Evolutionary conservation across 2,113 vertebrate genomes (phyloP).

Genomic region (Nycticorax nycticorax): DNA sequence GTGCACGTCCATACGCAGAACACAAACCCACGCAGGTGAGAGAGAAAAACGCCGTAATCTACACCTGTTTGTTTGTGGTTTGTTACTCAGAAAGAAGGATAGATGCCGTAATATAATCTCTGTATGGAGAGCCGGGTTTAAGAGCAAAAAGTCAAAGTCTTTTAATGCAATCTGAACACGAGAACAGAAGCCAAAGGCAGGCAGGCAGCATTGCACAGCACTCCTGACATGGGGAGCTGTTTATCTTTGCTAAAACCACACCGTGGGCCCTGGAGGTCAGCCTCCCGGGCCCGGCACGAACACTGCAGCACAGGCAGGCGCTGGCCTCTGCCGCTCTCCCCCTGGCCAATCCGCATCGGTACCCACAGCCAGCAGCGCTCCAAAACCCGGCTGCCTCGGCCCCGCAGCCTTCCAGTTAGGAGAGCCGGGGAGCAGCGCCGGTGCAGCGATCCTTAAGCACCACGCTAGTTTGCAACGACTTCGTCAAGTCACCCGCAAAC

Average conservation of each 20-base stretch:
- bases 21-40: background rate
- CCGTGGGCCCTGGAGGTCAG: background rate
- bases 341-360: background rate
- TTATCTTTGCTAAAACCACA: background rate
- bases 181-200: background rate
- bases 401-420: background rate
- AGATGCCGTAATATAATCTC: background rate
- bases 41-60: background rate
- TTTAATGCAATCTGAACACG: background rate
- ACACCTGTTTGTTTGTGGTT: fast-evolving
- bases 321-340: background rate
- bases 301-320: background rate
- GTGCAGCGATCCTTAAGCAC: background rate
- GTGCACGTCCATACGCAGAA: fast-evolving
- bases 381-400: background rate
- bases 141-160: background rate
- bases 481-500: conserved; percentile 7
- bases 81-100: background rate
- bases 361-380: background rate
- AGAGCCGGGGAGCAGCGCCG: fast-evolving
- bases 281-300: background rate
- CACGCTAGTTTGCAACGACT: background rate
- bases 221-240: background rate
- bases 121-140: background rate
- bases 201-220: conserved; percentile 11